Base-by-base conservation (phyloP, 2,888 invertebrate genomes). In the Cenopis cana region DNA sequence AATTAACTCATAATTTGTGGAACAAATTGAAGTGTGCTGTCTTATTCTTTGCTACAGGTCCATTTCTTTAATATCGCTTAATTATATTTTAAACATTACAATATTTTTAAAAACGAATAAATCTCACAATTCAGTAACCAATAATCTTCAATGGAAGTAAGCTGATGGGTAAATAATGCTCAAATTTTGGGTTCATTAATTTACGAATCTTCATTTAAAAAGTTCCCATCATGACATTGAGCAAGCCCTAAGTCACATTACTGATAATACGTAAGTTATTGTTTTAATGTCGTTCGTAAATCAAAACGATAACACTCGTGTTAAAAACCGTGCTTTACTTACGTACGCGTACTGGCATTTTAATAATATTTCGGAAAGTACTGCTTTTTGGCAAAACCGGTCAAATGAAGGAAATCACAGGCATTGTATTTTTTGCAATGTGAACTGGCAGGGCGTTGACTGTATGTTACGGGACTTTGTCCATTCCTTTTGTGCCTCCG, bases 401-500 rank as follows among this genome's bases (percentile, higher is more conserved):
- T 56, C 36, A 69, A 69, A 69, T 61, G n/a, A 33, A 36, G 61
- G 46, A 69, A 49, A 69, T 33, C 10, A 50, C 36, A 55, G 12
- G n/a, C 14, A 50, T 29, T 5, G 17, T 46, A 49, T 56, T 50
- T 17, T 49, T 65, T 56, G 49, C 56, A n/a, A 17, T 18, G 41
- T 49, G 18, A 57, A 20, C 49, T 56, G 49, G n/a, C 57, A 57
- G 67, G 67, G 57, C 67, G 36, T 57, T 67, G 67, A 67, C 67
- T 57, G 65, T 46, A 57, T 60, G 67, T 67, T 57, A 66, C 57
- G 57, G 57, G 49, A 46, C 20, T 17, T 65, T 55, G 18, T 46
- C 46, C 41, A 33, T 29, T n/a, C 20, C 55, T 54, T 54, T 64
- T 55, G 41, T 29, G 52, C 54, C 54, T 38, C 46, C 29, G 18